Evolutionary conservation across 1,140 invertebrate genomes (phyloP), one percentile per base, ranked within the genome.

Genomic region (Pogonus chalceus): DNA sequence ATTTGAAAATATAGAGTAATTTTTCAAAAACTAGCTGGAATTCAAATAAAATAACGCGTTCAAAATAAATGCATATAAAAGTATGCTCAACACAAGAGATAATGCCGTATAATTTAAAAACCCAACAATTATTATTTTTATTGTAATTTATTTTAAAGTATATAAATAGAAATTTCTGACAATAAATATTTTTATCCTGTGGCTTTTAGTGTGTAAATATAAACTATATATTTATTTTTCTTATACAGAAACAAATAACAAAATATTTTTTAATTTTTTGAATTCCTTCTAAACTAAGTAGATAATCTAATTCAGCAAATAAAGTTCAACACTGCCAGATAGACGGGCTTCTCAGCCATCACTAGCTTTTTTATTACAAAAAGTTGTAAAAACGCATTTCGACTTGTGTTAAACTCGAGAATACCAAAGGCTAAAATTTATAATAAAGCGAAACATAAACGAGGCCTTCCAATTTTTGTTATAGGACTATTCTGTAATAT

Each of bases 381-480:
- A 43, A 18, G 37, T 16, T 43, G 18, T 18, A 10, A 43, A 9
- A n/a, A n/a, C n/a, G n/a, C n/a, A n/a, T n/a, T n/a, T n/a, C n/a
- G n/a, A n/a, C n/a, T n/a, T n/a, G 18, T 43, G 4, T 43, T 12
- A 10, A 43, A 14, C 14, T 31, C 18, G 4, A 4, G 18, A 43
- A 43, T 18, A 43, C 4, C 37, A 18, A 43, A 18, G 18, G 18
- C 37, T 12, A 18, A 43, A 43, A n/a, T n/a, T n/a, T n/a, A n/a
- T n/a, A n/a, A n/a, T n/a, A n/a, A 43, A 43, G 37, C 37, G 37
- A 43, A 9, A 43, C 7, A 31, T 7, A 31, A 31, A 31, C 26
- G 37, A 43, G 37, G 37, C 37, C 37, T 43, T 43, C 37, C 37
- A 43, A 31, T 43, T 43, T 43, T 10, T 43, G 9, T 43, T 43